Conservation (phyloP, 1,140 invertebrate genomes). For the Drosophila orosa region DNA sequence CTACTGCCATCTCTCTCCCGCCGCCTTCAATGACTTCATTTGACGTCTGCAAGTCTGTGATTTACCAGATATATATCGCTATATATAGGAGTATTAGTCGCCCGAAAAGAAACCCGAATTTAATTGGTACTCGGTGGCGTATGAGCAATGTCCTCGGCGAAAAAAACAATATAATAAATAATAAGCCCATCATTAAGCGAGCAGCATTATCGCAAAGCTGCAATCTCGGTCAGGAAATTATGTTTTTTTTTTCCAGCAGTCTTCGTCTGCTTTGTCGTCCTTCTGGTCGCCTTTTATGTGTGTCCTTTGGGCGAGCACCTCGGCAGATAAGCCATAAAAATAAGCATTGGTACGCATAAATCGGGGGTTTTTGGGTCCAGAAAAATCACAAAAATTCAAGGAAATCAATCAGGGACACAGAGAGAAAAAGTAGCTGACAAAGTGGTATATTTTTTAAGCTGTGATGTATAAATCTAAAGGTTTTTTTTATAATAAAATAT, state of each 20-base stretch:
- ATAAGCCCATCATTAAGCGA: conserved; percentile 71
- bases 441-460: background rate
- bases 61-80: conserved; percentile 26
- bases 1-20: conserved; percentile 55
- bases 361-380: conserved; percentile 47
- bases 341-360: conserved; percentile 68
- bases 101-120: conserved; percentile 40
- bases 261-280: conserved; percentile 14
- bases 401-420: conserved; percentile 65
- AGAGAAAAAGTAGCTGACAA: background rate
- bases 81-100: background rate
- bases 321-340: conserved; percentile 78
- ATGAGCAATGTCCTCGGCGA: conserved; percentile 60
- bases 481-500: background rate
- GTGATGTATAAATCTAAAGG: background rate
- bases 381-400: conserved; percentile 5
- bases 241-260: conserved; percentile 51
- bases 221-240: conserved; percentile 75
- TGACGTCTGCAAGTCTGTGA: conserved; percentile 63
- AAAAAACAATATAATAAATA: conserved; percentile 70
- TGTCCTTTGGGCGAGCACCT: conserved; percentile 56
- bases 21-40: conserved; percentile 68
- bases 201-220: conserved; percentile 61
- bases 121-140: conserved; percentile 75
- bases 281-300: conserved; percentile 44